These are phyloP conservation scores for Sylvietta virens DNA, from an alignment of 2,113 vertebrate genomes.

Conservation along the genomic window DNA sequence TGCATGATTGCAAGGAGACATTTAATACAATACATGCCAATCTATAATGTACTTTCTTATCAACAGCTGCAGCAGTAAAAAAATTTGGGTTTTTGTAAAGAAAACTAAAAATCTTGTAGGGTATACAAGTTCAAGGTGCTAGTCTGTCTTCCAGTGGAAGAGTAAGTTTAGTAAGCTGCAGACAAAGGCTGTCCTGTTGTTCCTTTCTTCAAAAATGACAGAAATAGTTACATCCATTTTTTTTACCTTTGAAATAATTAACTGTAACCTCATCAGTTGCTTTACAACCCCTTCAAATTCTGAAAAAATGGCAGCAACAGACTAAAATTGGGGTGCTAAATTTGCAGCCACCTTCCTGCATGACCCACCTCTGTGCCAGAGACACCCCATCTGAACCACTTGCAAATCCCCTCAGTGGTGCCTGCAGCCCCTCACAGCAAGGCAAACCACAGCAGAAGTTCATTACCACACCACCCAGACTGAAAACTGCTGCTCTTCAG, in stretches of 20 bases:
- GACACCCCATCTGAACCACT: not conserved
- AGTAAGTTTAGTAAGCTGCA: not conserved
- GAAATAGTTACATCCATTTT: not conserved
- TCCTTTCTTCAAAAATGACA: not conserved
- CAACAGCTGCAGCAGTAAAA: not conserved
- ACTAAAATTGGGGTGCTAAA: not conserved
- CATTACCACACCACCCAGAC: not conserved
- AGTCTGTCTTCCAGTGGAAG: not conserved
- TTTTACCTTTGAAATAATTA: not conserved
- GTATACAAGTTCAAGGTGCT: not conserved
- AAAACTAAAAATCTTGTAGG: not conserved
- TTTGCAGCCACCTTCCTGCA: not conserved
- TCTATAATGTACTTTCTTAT: not conserved
- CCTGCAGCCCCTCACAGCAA: not conserved
- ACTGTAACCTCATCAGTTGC: not conserved
- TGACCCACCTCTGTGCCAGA: not conserved
- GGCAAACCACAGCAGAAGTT: not conserved
- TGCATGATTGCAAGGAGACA: not conserved
- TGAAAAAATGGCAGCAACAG: not conserved
- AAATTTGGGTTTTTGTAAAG: not conserved
- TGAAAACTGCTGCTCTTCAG: constrained; percentile 1
- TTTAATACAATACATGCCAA: not conserved
- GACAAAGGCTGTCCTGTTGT: not conserved
- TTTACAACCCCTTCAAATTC: not conserved
- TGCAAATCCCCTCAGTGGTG: accelerated